A percentile compares a stretch with the other conserved stretches of the same genome.
These are phyloP conservation scores for Caenorhabditis becei DNA, from an alignment of 2,888 invertebrate genomes.

Conservation along the genomic window DNA sequence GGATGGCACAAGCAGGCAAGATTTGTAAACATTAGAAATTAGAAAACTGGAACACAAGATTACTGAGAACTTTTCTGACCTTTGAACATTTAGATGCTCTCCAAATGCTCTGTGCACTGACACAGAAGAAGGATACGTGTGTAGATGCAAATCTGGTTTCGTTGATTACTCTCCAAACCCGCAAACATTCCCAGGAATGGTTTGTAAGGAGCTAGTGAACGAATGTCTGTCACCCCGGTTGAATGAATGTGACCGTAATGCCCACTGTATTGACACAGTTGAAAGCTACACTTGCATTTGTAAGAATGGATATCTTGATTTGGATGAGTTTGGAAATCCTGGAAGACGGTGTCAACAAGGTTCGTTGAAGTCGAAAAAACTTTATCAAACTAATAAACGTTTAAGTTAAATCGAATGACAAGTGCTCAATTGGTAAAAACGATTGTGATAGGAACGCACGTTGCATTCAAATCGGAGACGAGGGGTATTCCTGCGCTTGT, in stretches of 20 bases:
- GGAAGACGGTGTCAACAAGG: slow-evolving; percentile 78
- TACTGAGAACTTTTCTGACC: no score
- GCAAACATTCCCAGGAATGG: slow-evolving; percentile 76
- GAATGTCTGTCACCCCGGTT: slow-evolving; percentile 75
- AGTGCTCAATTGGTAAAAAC: slow-evolving; percentile 78
- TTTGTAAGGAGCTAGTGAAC: slow-evolving; percentile 79
- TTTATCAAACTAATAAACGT: slow-evolving; percentile 1
- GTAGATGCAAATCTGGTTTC: slow-evolving; percentile 81
- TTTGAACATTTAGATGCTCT: slow-evolving; percentile 71
- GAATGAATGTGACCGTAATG: slow-evolving; percentile 78
- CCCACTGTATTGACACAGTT: slow-evolving; percentile 80
- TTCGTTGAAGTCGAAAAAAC: not conserved
- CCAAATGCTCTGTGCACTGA: slow-evolving; percentile 81
- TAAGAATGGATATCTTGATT: slow-evolving; percentile 79
- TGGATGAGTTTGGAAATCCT: slow-evolving; percentile 81
- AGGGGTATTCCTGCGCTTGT: slow-evolving; percentile 79
- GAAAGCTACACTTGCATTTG: slow-evolving; percentile 78
- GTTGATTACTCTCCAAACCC: slow-evolving; percentile 81
- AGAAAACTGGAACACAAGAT: no score
- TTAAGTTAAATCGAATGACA: slow-evolving; percentile 75
- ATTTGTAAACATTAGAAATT: no score
- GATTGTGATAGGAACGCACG: slow-evolving; percentile 81
- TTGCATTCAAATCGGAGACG: slow-evolving; percentile 77
- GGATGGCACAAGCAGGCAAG: slow-evolving; percentile 71
- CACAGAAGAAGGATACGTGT: slow-evolving; percentile 79